A percentile compares a stretch with the other conserved stretches of the same genome.
These are phyloP conservation scores for Trichonephila inaurata DNA, from an alignment of 1,140 invertebrate genomes.

Conservation along the genomic window DNA sequence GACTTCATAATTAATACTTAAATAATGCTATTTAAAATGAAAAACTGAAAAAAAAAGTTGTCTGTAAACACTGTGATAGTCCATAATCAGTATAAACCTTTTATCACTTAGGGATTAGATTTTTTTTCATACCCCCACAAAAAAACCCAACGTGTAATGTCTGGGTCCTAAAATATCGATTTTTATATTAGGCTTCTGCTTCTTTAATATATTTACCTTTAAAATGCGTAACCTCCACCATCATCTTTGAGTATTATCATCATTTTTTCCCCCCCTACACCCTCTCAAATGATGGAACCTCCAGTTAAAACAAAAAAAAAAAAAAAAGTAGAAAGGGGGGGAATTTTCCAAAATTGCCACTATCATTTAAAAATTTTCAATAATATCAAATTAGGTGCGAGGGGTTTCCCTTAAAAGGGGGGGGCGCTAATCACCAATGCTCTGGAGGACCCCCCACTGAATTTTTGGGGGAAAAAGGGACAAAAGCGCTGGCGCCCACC, in stretches of 20 bases:
- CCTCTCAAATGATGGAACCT: background rate
- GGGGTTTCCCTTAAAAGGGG: constrained; percentile 47
- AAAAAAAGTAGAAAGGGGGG: background rate
- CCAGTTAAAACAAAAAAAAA: background rate
- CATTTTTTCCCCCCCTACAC: background rate
- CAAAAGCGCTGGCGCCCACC: background rate
- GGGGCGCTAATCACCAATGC: constrained; percentile 4
- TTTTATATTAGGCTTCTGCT: constrained; percentile 53
- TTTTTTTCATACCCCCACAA: background rate
- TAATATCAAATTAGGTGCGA: constrained; percentile 65
- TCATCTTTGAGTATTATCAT: background rate
- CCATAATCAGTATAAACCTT: background rate
- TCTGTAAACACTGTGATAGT: background rate
- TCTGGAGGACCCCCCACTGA: background rate
- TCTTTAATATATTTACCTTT: constrained; percentile 28
- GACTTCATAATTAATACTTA: too few species aligned
- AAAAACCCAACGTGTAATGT: background rate
- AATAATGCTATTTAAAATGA: background rate
- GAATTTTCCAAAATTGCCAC: constrained; percentile 53
- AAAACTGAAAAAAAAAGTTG: background rate
- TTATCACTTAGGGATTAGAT: background rate
- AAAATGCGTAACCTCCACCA: constrained; percentile 5
- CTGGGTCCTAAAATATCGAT: constrained; percentile 23
- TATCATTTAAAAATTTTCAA: constrained; percentile 54
- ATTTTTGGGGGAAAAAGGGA: background rate